Evolutionary conservation across 2,113 vertebrate species (phyloP).

Genomic region (Macquaria australasica): DNA sequence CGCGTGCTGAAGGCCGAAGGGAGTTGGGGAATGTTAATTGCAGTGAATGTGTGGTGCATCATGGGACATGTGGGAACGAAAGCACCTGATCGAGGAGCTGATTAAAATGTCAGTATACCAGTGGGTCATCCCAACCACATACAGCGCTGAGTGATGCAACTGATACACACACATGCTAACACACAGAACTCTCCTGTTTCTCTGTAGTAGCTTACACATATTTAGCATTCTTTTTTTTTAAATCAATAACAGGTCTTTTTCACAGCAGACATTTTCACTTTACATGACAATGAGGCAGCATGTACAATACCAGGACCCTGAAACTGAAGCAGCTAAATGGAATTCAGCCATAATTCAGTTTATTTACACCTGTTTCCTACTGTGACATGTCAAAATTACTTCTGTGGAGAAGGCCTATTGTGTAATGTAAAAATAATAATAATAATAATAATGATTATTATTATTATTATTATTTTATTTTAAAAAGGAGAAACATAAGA

Average conservation of each 20-base stretch:
- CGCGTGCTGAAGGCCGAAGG: slow-evolving; percentile 30
- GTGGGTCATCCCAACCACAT: slow-evolving; percentile 3
- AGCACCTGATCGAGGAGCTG: slow-evolving; percentile 43
- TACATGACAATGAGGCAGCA: neutral
- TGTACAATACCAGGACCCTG: neutral
- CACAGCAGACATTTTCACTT: neutral
- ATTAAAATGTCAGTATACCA: slow-evolving; percentile 57
- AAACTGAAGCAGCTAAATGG: neutral
- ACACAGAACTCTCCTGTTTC: neutral
- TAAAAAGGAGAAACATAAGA: neutral
- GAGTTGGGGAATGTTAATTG: slow-evolving; percentile 54
- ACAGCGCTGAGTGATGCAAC: neutral
- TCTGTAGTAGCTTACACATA: neutral
- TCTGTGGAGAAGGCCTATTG: neutral
- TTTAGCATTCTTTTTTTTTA: neutral
- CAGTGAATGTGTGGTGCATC: slow-evolving; percentile 50
- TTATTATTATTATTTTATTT: too few relatives aligned
- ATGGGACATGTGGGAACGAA: slow-evolving; percentile 46
- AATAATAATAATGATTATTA: too few relatives aligned
- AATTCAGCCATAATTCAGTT: neutral
- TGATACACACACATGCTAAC: neutral
- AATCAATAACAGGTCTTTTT: neutral
- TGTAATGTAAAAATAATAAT: too few relatives aligned
- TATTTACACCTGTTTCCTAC: neutral
- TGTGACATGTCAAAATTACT: neutral